Percentiles rank a stretch among this genome's conserved stretches.
Evolutionary conservation across 2,797 vertebrate genomes (phyloP).

Genomic region (Holocentrus rufus): DNA sequence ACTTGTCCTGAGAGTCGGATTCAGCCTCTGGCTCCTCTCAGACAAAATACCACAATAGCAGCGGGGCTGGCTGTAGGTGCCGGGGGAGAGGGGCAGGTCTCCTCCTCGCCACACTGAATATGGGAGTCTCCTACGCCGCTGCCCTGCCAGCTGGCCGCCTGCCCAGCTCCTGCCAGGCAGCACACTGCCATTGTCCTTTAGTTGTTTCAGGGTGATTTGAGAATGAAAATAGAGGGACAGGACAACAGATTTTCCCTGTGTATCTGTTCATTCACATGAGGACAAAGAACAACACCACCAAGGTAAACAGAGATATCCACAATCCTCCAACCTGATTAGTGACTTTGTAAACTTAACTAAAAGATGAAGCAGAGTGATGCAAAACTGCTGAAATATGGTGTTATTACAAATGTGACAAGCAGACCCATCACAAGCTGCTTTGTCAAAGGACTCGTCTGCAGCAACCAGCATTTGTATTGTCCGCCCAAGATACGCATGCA

Average conservation of each 20-base stretch:
- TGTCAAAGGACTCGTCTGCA: constrained; percentile 36
- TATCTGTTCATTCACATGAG: constrained; percentile 47
- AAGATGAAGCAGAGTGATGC: not conserved
- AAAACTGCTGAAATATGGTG: constrained; percentile 29
- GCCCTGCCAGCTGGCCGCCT: constrained; percentile 74
- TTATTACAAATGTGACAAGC: constrained; percentile 30
- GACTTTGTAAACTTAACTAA: constrained; percentile 26
- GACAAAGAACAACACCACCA: constrained; percentile 48
- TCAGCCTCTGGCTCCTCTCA: constrained; percentile 15
- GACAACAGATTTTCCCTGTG: constrained; percentile 58
- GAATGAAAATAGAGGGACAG: constrained; percentile 72
- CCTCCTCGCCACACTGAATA: constrained; percentile 60
- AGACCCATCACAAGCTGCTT: constrained; percentile 25
- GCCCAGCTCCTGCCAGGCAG: constrained; percentile 78
- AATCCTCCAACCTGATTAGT: constrained; percentile 26
- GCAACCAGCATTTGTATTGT: constrained; percentile 7
- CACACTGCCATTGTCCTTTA: constrained; percentile 78
- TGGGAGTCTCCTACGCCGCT: constrained; percentile 67
- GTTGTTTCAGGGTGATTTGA: constrained; percentile 78
- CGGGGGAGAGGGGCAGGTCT: constrained; percentile 47
- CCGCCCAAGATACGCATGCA: constrained; percentile 20
- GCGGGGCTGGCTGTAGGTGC: constrained; percentile 24
- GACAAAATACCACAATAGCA: constrained; percentile 30
- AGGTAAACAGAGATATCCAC: constrained; percentile 16
- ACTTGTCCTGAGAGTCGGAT: constrained; percentile 35